Evolutionary conservation across 2,888 invertebrate species (phyloP), one percentile per base, ranked within the genome.

Genomic region (Heliconius hortense): DNA sequence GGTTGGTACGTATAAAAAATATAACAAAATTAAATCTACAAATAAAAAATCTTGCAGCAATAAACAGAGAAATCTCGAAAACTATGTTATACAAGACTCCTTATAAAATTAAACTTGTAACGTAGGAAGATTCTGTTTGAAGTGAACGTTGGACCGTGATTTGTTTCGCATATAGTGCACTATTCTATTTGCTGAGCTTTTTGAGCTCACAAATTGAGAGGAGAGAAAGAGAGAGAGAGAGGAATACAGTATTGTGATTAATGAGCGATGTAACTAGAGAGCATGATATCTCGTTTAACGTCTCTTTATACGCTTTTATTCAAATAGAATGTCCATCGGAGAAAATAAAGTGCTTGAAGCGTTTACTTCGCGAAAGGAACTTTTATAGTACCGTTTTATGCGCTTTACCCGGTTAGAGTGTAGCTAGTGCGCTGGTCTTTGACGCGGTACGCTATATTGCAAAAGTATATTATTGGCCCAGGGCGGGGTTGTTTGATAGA

Each of bases 201-300:
- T 35, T 60, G 73, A 74, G 69, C 48, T 63, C 28, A 39, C 56
- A 64, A 74, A 74, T 70, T 64, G 70, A 74, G 64, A 70, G 69
- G 53, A 35, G n/a, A 35, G 35, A 35, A 64, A 48, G 48, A 48
- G 48, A 48, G 7, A 48, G 48, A 18, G 43, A 48, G 48, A 48
- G n/a, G 28, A 43, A n/a, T n/a, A 31, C 68, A 63, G 68, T 62
- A 64, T 79, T 76, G 79, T 78, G 79, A 81, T 81, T 80, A 81
- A 81, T 80, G 77, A 76, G 75, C 77, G 78, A 77, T 79, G 77
- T 79, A 79, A 79, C 74, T 72, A 62, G 26, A 77, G 73, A 73
- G 77, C 63, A 76, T 76, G 70, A 67, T 77, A 76, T 75, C 75
- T 48, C 64, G 53, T 75, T 75, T 77, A 75, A 64, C 69, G 59